Conservation (phyloP, 2,888 invertebrate genomes). For the Phyto melanocephala region DNA sequence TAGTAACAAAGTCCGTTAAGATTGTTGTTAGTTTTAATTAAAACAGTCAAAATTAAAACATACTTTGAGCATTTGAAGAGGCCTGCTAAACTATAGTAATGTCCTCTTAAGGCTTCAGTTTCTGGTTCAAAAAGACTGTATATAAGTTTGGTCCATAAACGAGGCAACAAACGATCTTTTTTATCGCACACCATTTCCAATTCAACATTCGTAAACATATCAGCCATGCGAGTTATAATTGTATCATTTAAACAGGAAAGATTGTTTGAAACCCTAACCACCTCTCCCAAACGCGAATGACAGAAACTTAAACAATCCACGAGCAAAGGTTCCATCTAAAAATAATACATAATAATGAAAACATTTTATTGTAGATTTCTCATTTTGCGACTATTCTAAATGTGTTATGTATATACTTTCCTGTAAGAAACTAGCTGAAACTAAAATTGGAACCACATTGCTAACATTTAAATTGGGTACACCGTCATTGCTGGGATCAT, state of each 20-base stretch:
- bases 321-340: slow-evolving; percentile 92
- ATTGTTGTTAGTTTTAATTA: no score
- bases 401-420: slow-evolving; percentile 69
- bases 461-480: slow-evolving; percentile 85
- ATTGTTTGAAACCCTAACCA: slow-evolving; percentile 91
- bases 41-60: background rate
- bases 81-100: slow-evolving; percentile 88
- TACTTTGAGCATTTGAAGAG: slow-evolving; percentile 85
- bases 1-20: slow-evolving; percentile 65
- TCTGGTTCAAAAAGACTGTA: slow-evolving; percentile 87
- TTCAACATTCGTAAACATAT: slow-evolving; percentile 92
- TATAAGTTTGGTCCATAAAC: slow-evolving; percentile 90
- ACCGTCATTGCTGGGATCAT: slow-evolving; percentile 1
- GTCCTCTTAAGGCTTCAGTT: slow-evolving; percentile 88
- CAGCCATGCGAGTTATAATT: slow-evolving; percentile 86
- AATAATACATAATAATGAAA: no score
- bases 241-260: slow-evolving; percentile 92
- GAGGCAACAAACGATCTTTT: slow-evolving; percentile 92
- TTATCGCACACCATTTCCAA: slow-evolving; percentile 91
- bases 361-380: background rate
- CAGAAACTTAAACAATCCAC: slow-evolving; percentile 92
- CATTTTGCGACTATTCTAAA: background rate
- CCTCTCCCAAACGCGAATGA: slow-evolving; percentile 91
- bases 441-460: slow-evolving; percentile 94
- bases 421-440: slow-evolving; percentile 94